Conservation (phyloP, 37 sponge, comb jelly and placozoan species). For the Crambe crambe region DNA sequence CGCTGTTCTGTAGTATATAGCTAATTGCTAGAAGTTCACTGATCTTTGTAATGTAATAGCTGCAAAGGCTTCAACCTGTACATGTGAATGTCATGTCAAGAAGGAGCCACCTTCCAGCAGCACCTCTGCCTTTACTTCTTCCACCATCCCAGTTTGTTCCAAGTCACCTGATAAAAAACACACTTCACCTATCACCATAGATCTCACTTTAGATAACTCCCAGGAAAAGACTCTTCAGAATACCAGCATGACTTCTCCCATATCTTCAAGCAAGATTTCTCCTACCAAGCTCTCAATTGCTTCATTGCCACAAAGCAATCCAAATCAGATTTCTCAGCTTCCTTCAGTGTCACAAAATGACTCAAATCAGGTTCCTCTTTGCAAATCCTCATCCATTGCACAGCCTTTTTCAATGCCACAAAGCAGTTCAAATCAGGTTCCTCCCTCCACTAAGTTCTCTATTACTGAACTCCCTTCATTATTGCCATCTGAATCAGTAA, state of each 20-base stretch:
- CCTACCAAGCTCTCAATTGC: not conserved
- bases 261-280: not conserved
- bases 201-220: too few relatives aligned
- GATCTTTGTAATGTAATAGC: too few relatives aligned
- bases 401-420: too few relatives aligned
- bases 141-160: not conserved
- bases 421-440: too few relatives aligned
- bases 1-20: not conserved
- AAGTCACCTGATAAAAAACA: not conserved
- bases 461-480: too few relatives aligned
- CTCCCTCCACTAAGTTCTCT: too few relatives aligned
- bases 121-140: not conserved
- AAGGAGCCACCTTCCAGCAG: conserved; percentile 1
- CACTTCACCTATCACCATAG: not conserved
- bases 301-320: not conserved
- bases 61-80: not conserved
- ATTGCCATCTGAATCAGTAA: too few relatives aligned
- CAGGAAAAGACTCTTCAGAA: not conserved
- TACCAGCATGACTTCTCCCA: not conserved
- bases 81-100: conserved; percentile 29
- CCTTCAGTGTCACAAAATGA: not conserved
- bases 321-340: too few relatives aligned
- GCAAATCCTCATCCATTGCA: too few relatives aligned
- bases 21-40: too few relatives aligned
- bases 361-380: too few relatives aligned